A percentile compares a stretch with the other conserved stretches of the same genome.
Conservation (phyloP, 1,140 invertebrate species). For the Musca vetustissima region DNA sequence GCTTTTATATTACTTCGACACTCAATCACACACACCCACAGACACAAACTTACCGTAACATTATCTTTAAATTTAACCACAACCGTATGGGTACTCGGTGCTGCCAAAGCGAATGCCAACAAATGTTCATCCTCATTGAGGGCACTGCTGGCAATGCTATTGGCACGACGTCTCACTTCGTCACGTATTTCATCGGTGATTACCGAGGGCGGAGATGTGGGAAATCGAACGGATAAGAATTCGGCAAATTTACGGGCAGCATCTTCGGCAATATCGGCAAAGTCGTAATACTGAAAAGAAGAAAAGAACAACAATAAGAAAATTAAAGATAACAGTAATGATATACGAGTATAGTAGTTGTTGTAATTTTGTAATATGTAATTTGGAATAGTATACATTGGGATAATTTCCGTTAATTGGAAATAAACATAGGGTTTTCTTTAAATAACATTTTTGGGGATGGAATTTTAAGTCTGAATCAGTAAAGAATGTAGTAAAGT, state of each 20-base stretch:
- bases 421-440: too few species aligned
- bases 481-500: too few species aligned
- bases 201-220: conserved; percentile 34
- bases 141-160: conserved; percentile 49
- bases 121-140: conserved; percentile 53
- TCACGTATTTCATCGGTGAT: conserved; percentile 44
- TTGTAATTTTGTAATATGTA: too few species aligned
- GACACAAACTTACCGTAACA: conserved; percentile 45
- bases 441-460: too few species aligned
- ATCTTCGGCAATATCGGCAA: conserved; percentile 45
- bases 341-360: too few species aligned
- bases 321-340: too few species aligned
- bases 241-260: conserved; percentile 53
- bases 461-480: too few species aligned
- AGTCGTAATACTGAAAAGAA: conserved; percentile 47
- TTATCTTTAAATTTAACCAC: conserved; percentile 55
- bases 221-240: conserved; percentile 48
- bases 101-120: conserved; percentile 53
- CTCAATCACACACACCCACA: too few species aligned
- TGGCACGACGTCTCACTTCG: conserved; percentile 47
- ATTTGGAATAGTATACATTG: too few species aligned
- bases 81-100: conserved; percentile 52
- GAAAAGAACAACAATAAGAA: too few species aligned
- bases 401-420: too few species aligned
- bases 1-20: too few species aligned